A percentile compares a stretch with the other conserved stretches of the same genome.
These are phyloP conservation scores for Lacerta bilineata DNA, from an alignment of 2,797 vertebrate species.

Conservation along the genomic window DNA sequence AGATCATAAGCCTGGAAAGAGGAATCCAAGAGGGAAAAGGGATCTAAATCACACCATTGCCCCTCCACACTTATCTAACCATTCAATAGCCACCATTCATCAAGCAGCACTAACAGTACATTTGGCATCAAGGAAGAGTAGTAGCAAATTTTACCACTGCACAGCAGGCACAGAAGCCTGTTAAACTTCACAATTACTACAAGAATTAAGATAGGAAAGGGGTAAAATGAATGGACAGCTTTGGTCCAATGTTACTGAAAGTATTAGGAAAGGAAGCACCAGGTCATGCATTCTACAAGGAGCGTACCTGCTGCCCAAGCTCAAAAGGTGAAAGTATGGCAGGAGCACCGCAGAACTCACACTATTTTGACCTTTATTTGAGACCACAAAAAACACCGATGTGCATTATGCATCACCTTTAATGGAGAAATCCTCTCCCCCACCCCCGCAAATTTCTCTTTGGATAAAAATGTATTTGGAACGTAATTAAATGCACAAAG, in stretches of 20 bases:
- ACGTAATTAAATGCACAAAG: background rate
- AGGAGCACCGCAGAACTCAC: background rate
- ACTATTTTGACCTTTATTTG: background rate
- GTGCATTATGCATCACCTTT: background rate
- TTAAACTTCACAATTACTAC: background rate
- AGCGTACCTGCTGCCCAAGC: background rate
- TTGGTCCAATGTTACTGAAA: background rate
- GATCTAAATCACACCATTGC: background rate
- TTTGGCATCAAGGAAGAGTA: background rate
- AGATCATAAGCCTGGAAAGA: no score
- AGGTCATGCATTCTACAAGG: background rate
- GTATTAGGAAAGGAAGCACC: background rate
- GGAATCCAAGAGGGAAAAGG: background rate
- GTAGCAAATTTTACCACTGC: background rate
- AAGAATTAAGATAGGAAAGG: background rate
- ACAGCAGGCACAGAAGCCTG: background rate
- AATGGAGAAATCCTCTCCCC: background rate
- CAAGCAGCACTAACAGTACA: background rate
- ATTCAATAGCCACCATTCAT: background rate
- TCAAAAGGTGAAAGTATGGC: background rate
- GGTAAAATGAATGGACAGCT: no score
- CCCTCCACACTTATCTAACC: background rate
- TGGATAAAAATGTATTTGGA: background rate
- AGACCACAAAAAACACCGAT: background rate
- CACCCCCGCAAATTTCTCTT: background rate